Evolutionary conservation across 1,140 invertebrate genomes (phyloP).

Genomic region (Anastrepha ludens): DNA sequence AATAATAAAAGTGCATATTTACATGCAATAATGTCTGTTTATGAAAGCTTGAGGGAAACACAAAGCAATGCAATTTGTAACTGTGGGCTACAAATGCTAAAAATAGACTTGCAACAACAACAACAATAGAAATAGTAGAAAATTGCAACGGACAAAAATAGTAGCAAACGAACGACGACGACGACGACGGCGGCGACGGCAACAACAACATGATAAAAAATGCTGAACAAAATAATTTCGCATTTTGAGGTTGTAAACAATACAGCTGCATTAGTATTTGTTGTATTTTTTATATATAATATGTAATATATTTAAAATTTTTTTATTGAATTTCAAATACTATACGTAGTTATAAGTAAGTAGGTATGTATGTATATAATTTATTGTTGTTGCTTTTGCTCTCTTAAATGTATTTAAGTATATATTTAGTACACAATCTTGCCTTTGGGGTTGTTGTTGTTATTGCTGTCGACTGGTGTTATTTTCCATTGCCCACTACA

Average conservation of each 20-base stretch:
- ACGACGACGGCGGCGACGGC: background rate
- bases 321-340: slow-evolving; percentile 11
- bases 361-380: no score
- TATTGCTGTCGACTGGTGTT: background rate
- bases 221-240: background rate
- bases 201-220: background rate
- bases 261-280: no score
- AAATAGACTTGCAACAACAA: slow-evolving; percentile 14
- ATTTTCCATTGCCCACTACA: background rate
- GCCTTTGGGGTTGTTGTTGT: background rate
- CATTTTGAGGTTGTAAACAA: background rate
- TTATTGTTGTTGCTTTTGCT: background rate
- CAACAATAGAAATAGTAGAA: background rate
- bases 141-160: slow-evolving; percentile 1
- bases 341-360: background rate
- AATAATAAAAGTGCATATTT: no score
- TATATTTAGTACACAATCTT: no score
- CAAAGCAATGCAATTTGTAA: background rate
- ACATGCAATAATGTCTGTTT: no score
- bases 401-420: background rate
- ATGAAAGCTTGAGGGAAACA: background rate
- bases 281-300: no score
- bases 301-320: background rate
- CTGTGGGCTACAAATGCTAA: slow-evolving; percentile 13
- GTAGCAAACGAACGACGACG: background rate